phyloP scores from a whole-genome alignment of 1,140 invertebrate genomes.

The Zaprionus ghesquierei region DNA sequence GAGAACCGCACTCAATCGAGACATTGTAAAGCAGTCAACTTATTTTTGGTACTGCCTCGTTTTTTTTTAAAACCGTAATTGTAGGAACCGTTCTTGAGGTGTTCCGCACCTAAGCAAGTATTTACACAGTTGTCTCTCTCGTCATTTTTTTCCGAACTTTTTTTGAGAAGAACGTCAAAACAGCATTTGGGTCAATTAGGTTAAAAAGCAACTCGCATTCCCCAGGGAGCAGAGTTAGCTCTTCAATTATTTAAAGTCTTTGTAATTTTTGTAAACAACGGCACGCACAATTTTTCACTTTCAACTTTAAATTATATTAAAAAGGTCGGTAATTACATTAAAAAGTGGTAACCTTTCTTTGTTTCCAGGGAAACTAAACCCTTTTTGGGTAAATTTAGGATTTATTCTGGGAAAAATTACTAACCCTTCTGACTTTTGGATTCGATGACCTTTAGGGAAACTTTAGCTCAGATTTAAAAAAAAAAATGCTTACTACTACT shows the following conservation, averaged over 20 bases:
- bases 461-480: neutral
- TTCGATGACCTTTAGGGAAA: neutral
- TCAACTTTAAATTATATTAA: neutral
- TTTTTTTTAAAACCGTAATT: neutral
- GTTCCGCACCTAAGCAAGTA: conserved; percentile 37
- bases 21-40: conserved; percentile 41
- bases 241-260: neutral
- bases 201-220: neutral
- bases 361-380: neutral
- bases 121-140: conserved; percentile 49
- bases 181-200: neutral
- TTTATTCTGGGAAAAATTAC: too few relatives aligned
- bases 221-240: neutral
- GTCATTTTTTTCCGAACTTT: neutral
- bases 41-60: conserved; percentile 28
- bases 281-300: neutral
- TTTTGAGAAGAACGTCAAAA: neutral
- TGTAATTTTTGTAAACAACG: neutral
- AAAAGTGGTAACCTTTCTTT: neutral
- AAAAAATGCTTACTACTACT: too few relatives aligned
- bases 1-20: neutral
- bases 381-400: neutral
- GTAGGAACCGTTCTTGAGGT: neutral
- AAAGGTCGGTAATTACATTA: neutral
- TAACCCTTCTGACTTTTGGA: too few relatives aligned